phyloP scores from a whole-genome alignment of 2,888 invertebrate species.

The Embidobia sp. region DNA sequence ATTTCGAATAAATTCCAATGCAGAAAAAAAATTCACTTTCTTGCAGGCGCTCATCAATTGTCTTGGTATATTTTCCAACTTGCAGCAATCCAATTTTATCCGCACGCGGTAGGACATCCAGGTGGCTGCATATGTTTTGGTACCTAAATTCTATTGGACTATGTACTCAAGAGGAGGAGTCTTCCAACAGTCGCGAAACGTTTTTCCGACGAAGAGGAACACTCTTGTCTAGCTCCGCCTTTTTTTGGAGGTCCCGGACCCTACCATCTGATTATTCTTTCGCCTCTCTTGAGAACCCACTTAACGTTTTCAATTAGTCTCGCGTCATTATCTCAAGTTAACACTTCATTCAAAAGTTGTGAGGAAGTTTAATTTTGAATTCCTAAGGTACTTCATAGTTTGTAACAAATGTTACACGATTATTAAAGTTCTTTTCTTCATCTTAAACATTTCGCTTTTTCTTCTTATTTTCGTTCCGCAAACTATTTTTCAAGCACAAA shows the following conservation, averaged over 20 bases:
- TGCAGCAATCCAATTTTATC: slow-evolving; percentile 37
- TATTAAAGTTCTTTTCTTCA: too few relatives aligned
- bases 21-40: too few relatives aligned
- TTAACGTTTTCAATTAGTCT: slow-evolving; percentile 75
- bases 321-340: slow-evolving; percentile 67
- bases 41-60: too few relatives aligned
- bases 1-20: too few relatives aligned
- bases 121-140: slow-evolving; percentile 73
- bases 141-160: slow-evolving; percentile 67
- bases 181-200: slow-evolving; percentile 30
- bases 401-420: too few relatives aligned
- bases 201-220: slow-evolving; percentile 65
- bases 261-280: slow-evolving; percentile 48
- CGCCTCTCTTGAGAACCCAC: slow-evolving; percentile 67
- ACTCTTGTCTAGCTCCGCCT: slow-evolving; percentile 72
- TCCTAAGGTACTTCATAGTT: background rate
- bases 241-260: slow-evolving; percentile 71
- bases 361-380: background rate
- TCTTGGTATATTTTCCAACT: slow-evolving; percentile 1
- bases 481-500: too few relatives aligned
- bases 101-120: slow-evolving; percentile 66
- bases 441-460: too few relatives aligned
- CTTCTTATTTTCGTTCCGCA: too few relatives aligned
- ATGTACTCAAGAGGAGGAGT: slow-evolving; percentile 63
- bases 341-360: slow-evolving; percentile 39